A percentile compares a stretch with the other conserved stretches of the same genome.
These are phyloP conservation scores for Chaetogeoica ovagalla DNA, from an alignment of 2,888 invertebrate species.

Conservation along the genomic window DNA sequence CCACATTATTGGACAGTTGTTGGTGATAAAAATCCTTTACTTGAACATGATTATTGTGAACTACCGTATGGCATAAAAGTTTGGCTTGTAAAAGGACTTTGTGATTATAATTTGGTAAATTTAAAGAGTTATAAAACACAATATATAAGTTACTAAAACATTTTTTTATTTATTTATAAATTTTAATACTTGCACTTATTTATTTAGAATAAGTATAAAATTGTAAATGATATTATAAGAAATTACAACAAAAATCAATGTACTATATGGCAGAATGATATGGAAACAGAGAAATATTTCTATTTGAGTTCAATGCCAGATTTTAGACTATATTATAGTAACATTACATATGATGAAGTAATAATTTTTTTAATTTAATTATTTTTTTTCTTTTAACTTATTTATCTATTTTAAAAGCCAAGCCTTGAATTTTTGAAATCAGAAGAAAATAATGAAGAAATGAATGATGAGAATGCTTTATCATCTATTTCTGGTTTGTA, in stretches of 20 bases:
- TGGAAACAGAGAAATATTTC: slow-evolving; percentile 45
- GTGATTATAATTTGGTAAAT: slow-evolving; percentile 60
- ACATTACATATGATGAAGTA: slow-evolving; percentile 36
- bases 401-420: slow-evolving; percentile 32
- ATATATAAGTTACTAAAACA: neutral
- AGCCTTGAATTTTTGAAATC: slow-evolving; percentile 24
- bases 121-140: neutral
- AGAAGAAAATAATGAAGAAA: slow-evolving; percentile 15
- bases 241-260: slow-evolving; percentile 34
- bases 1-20: slow-evolving; percentile 64
- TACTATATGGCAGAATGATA: slow-evolving; percentile 46
- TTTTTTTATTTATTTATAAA: neutral
- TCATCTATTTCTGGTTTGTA: slow-evolving; percentile 2
- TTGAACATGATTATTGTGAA: slow-evolving; percentile 63
- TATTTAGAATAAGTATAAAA: slow-evolving; percentile 35
- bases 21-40: slow-evolving; percentile 62
- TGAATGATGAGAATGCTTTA: neutral
- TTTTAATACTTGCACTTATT: slow-evolving; percentile 4
- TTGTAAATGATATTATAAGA: slow-evolving; percentile 22
- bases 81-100: slow-evolving; percentile 65
- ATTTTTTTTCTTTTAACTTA: neutral
- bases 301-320: slow-evolving; percentile 40
- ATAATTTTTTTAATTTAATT: slow-evolving; percentile 2
- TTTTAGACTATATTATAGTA: slow-evolving; percentile 40
- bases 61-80: slow-evolving; percentile 63